Evolutionary conservation across 53 echinoderm and acorn worm species (phyloP).

Genomic region (Actinopyga echinites): DNA sequence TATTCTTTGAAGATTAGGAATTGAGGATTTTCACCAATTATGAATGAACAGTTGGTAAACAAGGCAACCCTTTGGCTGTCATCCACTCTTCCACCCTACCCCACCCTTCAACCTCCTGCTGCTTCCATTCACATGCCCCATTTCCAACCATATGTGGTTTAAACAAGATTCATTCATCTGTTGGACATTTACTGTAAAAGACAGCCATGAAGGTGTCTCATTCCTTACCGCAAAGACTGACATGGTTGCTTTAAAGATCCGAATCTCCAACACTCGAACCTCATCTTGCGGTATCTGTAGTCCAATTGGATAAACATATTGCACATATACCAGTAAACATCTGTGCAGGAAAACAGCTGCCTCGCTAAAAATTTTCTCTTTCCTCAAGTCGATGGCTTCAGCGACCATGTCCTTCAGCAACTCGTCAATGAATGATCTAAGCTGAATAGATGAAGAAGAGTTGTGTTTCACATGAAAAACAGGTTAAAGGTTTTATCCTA

Average conservation of each 20-base stretch:
- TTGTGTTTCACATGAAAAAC: no score
- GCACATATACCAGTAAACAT: conserved; percentile 5
- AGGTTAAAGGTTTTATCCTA: no score
- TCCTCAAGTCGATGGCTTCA: conserved; percentile 11
- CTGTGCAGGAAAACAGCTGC: neutral
- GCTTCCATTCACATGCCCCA: no score
- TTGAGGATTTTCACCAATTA: no score
- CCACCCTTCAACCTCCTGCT: no score
- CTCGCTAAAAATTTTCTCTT: neutral
- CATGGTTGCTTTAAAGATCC: conserved; percentile 25
- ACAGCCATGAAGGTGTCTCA: neutral
- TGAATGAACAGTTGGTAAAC: no score
- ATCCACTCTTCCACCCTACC: no score
- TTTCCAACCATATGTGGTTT: no score
- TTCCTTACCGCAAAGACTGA: conserved; percentile 23
- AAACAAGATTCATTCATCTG: no score
- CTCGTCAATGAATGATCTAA: conserved; percentile 6
- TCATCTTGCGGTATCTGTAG: neutral
- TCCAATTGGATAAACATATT: neutral
- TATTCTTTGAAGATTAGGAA: no score
- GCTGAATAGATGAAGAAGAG: conserved; percentile 7
- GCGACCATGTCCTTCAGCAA: conserved; percentile 12
- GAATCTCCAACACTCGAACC: conserved; percentile 5
- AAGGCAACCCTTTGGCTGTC: no score
- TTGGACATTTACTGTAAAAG: no score